Percentiles rank a stretch among this genome's conserved stretches.
These are phyloP conservation scores for Lethenteron camtschaticum DNA, from an alignment of 2,113 vertebrate species.

Conservation along the genomic window DNA sequence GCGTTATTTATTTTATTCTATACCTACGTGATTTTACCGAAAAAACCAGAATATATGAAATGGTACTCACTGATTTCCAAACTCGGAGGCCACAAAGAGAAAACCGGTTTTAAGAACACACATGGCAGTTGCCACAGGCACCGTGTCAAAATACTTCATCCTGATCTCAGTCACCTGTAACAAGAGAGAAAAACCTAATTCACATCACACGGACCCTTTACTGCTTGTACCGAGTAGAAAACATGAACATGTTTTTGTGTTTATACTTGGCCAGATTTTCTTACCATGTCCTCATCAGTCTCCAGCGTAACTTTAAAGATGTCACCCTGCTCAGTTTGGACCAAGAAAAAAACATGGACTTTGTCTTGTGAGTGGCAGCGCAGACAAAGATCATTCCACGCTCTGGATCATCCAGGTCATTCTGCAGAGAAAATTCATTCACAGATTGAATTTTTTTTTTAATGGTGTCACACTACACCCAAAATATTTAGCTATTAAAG, in stretches of 20 bases:
- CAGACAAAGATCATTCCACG: constrained; percentile 98
- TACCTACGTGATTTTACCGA: no score
- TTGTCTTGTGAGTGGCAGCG: constrained; percentile 96
- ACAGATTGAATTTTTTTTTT: neutral
- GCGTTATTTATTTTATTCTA: no score
- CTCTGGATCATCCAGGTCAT: constrained; percentile 90
- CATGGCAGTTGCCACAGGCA: constrained; percentile 86
- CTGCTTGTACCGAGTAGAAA: neutral
- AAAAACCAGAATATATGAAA: no score
- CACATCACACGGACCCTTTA: neutral
- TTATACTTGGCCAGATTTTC: constrained; percentile 10
- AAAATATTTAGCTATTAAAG: neutral
- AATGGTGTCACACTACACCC: neutral
- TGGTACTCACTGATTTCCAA: constrained; percentile 88
- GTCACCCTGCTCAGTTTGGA: constrained; percentile 92
- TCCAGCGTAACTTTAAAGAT: constrained; percentile 97
- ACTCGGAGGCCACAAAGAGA: constrained; percentile 84
- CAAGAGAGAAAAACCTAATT: neutral
- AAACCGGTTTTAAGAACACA: constrained; percentile 95
- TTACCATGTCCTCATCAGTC: constrained; percentile 96
- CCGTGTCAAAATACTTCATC: constrained; percentile 93
- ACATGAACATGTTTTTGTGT: neutral
- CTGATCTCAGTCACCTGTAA: constrained; percentile 81
- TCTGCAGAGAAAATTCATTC: constrained; percentile 23
- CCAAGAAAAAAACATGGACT: constrained; percentile 98